These are phyloP conservation scores for Cichlasoma orientale DNA, from an alignment of 2,797 vertebrate genomes.

Conservation along the genomic window DNA sequence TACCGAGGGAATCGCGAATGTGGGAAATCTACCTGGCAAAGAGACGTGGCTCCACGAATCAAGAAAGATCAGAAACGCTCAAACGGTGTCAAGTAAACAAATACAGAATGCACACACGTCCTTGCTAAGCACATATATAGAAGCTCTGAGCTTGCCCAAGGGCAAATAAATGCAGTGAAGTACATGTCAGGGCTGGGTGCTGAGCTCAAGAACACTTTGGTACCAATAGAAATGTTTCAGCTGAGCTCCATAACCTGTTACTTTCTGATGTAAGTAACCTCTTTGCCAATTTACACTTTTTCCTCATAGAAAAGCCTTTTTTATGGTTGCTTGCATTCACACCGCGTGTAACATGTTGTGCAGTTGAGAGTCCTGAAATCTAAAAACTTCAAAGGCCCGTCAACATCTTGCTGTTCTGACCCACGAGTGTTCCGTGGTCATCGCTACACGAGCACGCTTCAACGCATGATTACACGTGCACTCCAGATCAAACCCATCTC, in stretches of 20 bases:
- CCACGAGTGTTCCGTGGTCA: neutral
- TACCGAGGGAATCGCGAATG: slow-evolving; percentile 25
- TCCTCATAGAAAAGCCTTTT: neutral
- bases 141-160: slow-evolving; percentile 11
- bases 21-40: slow-evolving; percentile 45
- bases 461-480: neutral
- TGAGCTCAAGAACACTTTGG: neutral
- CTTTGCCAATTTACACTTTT: neutral
- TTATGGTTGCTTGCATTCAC: neutral
- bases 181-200: neutral
- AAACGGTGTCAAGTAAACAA: slow-evolving; percentile 13
- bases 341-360: neutral
- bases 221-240: neutral
- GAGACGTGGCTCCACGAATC: neutral
- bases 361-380: neutral
- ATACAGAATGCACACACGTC: neutral
- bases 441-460: neutral
- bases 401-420: neutral
- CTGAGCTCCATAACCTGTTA: neutral
- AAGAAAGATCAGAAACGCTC: neutral
- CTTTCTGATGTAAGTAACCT: neutral
- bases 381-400: neutral
- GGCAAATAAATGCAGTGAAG: neutral
- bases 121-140: neutral
- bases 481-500: neutral